phyloP scores from a whole-genome alignment of 2,113 vertebrate species.

The Oryctolagus cuniculus region mOryCun1.1 NC_091451.1:17577501-17578000 shows the following conservation, averaged over 20 bases:
- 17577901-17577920: slow-evolving; percentile 39
- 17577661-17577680: background rate
- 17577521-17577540: background rate
- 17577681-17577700: background rate
- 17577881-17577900: slow-evolving; percentile 42
- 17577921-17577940: slow-evolving; percentile 48
- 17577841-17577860: slow-evolving; percentile 43
- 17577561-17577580: background rate
- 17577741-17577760: background rate
- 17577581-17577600: background rate
- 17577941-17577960: slow-evolving; percentile 30
- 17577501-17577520: background rate
- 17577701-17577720: background rate
- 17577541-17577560: background rate
- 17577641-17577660: background rate
- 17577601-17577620: background rate
- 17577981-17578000: background rate
- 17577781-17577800: background rate
- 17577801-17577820: background rate
- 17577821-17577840: background rate
- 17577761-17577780: background rate
- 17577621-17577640: background rate
- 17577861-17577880: slow-evolving; percentile 18
- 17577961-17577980: background rate
- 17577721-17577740: background rate